Conservation (phyloP, 1,140 invertebrate species). For the Paraescarpia echinospica region DNA sequence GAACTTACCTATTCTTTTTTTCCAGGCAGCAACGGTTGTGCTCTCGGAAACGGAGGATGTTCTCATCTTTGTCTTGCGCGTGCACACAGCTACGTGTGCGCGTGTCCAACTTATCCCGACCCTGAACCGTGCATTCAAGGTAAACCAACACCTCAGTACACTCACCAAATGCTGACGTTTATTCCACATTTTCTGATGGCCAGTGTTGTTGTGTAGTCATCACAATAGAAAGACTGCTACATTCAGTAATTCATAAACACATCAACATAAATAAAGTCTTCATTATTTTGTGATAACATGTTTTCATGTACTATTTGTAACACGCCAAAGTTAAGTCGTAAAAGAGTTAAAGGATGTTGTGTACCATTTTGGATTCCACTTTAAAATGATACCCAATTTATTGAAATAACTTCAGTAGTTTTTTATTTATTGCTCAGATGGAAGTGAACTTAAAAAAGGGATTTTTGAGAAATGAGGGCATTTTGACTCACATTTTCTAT, state of each 20-base stretch:
- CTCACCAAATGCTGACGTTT: background rate
- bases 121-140: background rate
- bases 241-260: background rate
- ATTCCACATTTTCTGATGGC: background rate
- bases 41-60: conserved; percentile 90
- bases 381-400: too few species aligned
- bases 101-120: conserved; percentile 7
- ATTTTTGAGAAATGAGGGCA: too few species aligned
- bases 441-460: too few species aligned
- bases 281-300: too few species aligned
- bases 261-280: background rate
- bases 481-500: too few species aligned
- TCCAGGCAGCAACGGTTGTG: conserved; percentile 66
- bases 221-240: background rate
- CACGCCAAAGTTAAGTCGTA: too few species aligned
- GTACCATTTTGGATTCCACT: too few species aligned
- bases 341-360: too few species aligned
- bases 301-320: too few species aligned
- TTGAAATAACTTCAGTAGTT: too few species aligned
- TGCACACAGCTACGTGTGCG: conserved; percentile 67
- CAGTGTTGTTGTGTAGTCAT: background rate
- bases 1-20: background rate
- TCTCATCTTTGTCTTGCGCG: conserved; percentile 89
- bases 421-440: too few species aligned
- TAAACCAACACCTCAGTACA: background rate